Base-by-base conservation (phyloP, 1,140 invertebrate genomes). In the Leptopilina boulardi region DNA sequence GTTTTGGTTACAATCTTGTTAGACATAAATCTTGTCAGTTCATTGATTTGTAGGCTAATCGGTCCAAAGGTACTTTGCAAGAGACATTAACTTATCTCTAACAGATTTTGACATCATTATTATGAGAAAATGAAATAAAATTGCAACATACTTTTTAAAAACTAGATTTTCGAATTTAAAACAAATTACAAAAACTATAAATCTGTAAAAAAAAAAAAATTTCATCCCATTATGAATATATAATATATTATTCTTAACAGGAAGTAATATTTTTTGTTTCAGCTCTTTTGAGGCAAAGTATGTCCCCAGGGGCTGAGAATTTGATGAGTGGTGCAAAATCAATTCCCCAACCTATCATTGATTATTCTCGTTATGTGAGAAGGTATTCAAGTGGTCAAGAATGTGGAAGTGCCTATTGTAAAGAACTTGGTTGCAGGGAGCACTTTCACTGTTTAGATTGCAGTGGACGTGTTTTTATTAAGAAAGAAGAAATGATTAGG, bases 401-500 rank as follows among this genome's bases (percentile, higher is more conserved):
- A 85, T 96, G 95, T 88, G 94, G 94, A 42, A 93, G 92, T 78
- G 91, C 91, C 47, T 93, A 94, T 81, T 96, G 95, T 88, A 93
- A 94, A 85, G 95, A 91, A 81, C 81, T 90, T 41, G 87, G 88
- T 82, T 91, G 81, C 87, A 92, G 97, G 81, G 98, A 99, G 89
- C 98, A 99, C 89, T 99, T 98, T 91, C 98, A 99, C 89, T 99
- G 98, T 91, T 93, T 98, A 83, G 97, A 98, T 89, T 99, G 98
- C 91, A 93, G 94, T 78, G 93, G 93, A 76, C 93, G 96, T 78
- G 97, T 99, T 0, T 98, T 99, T 87, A 95, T 98, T 80, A 99
- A 99, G 89, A 99, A 99, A 89, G 98, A 99, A 90, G 98, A 99
- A 87, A 99, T 99, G 96, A 98, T 99, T 71, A 94, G 98, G 56